These are phyloP conservation scores for Stomatorhinus walkeri DNA, from an alignment of 2,797 vertebrate genomes.

Conservation along the genomic window DNA sequence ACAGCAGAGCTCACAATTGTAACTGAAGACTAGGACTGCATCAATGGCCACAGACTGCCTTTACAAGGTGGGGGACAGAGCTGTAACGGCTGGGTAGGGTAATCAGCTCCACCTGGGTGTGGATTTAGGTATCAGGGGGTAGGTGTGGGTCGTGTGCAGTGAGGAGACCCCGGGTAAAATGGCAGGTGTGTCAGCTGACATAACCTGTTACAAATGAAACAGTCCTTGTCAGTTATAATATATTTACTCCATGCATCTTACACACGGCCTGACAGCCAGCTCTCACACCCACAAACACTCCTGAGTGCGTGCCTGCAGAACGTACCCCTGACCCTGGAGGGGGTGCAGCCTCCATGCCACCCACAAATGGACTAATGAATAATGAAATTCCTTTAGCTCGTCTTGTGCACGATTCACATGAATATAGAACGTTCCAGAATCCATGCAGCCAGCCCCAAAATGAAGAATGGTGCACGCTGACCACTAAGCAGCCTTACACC, in stretches of 20 bases:
- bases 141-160: background rate
- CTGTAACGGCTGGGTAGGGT: background rate
- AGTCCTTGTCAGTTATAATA: background rate
- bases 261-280: background rate
- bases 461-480: background rate
- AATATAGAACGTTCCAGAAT: background rate
- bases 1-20: background rate
- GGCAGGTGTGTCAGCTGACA: background rate
- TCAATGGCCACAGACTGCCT: background rate
- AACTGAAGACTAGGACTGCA: background rate
- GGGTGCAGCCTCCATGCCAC: background rate
- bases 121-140: background rate
- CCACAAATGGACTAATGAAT: background rate
- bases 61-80: background rate
- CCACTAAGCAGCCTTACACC: background rate
- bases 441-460: background rate
- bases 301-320: background rate
- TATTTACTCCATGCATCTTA: background rate
- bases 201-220: background rate
- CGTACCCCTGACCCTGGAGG: background rate
- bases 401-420: background rate
- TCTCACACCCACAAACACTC: background rate
- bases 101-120: background rate
- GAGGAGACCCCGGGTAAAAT: background rate
- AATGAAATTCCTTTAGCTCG: background rate